Evolutionary conservation across 2,113 vertebrate genomes (phyloP), one percentile per base, ranked within the genome.

Genomic region (Pithys albifrons): DNA sequence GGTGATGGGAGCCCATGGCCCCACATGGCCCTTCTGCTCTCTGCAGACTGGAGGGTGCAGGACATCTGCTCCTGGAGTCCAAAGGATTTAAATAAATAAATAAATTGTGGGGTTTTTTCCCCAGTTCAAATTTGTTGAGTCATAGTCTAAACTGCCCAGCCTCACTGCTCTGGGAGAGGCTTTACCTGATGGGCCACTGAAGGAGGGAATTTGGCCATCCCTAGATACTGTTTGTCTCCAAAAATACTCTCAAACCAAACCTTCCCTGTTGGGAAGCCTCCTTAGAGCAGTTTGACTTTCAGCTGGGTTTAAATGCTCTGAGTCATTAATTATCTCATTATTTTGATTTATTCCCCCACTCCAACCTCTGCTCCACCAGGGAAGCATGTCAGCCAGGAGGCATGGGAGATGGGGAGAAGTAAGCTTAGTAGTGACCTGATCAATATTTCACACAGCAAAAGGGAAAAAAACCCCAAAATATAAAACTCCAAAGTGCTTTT

Each of bases 391-490:
- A 84, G 58, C 62, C 88, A 55, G 52, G 14, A 9, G 15, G n/a
- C 4, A 2, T 1, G 4, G 17, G 24, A 14, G 15, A 2, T 46
- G 9, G 1, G 11, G 8, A 19, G 27, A 23, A 16, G 10, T 16
- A 49, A 55, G 33, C 31, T 43, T 18, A 89, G 27, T 43, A 80
- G 62, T 1, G 12, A 27, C 58, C 28, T 58, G 41, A 41, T 33
- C 43, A 67, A 33, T 86, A 83, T 64, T 75, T 75, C 43, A 67
- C 2, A 1, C 10, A 29, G 28, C 33, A 43, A 75, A 75, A 13
- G 24, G 31, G 12, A 4, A 43, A 72, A 52, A 66, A 2, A 0
- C 3, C 10, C 22, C 8, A 43, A 80, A 70, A 20, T 20, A 29
- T 4, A 11, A 90, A 81, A 88, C 15, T 12, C 33, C 61, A n/a